Evolutionary conservation across 1,140 invertebrate species (phyloP), one percentile per base, ranked within the genome.

Genomic region (Xylocopa sonorina): DNA sequence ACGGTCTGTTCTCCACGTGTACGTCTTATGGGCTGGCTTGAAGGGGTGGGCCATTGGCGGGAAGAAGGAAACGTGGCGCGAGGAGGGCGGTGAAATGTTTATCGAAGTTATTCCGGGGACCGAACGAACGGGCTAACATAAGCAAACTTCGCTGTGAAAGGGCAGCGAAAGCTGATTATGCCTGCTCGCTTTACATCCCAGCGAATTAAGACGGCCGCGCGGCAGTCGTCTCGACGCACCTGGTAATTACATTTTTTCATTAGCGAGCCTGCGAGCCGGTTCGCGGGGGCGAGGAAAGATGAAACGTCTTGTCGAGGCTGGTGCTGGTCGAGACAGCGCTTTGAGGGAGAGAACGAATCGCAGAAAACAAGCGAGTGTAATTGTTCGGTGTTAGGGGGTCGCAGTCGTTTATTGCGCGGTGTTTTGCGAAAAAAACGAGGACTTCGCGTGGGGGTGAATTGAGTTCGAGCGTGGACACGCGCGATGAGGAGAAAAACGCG

Each of bases 61-160:
- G 4, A 2, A 29, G 16, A 34, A 63, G 18, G 21, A 12, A 24
- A 27, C 7, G 64, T 38, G 21, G 43, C 21, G 57, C 41, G 32
- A 66, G 62, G 80, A 50, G 81, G 32, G 60, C 32, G 53, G 24
- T 51, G 73, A 80, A 89, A 89, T 89, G 88, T 89, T 89, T 89
- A 89, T 87, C 80, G 77, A 84, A 87, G 87, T 87, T 89, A 89
- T 89, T 89, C 85, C 83, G 80, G 81, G 85, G 85, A 77, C 82
- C 75, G 76, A 76, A 78, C 82, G 73, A 80, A 76, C 84, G 78
- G 78, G 60, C 80, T 85, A 89, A 85, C 84, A 69, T 89, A 89
- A 89, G 88, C 88, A 89, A 89, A 89, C 88, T 87, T 87, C 51
- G 58, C 82, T 57, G 67, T 73, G 83, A 55, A 84, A 80, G 76